Conservation (phyloP, 2,113 vertebrate species). For the Saiga tatarica region DNA sequence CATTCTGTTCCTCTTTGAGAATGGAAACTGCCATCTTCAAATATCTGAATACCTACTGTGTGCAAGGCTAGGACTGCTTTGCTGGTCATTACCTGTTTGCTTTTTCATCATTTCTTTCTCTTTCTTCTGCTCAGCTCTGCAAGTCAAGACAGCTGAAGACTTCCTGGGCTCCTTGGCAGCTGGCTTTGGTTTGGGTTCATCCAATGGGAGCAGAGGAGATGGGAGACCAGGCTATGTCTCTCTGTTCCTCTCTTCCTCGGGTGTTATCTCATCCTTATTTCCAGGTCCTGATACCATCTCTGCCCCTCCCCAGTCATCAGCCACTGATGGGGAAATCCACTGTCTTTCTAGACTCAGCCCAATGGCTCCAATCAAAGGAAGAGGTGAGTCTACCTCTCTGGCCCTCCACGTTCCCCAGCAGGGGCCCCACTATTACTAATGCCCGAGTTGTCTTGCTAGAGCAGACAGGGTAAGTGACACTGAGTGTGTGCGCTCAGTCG, state of each 20-base stretch:
- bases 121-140: background rate
- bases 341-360: background rate
- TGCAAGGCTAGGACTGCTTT: background rate
- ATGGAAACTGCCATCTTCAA: background rate
- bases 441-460: background rate
- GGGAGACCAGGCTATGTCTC: background rate
- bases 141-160: accelerated
- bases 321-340: background rate
- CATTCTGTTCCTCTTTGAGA: background rate
- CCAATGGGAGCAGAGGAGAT: background rate
- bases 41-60: background rate
- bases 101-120: accelerated
- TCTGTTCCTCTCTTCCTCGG: background rate
- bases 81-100: background rate
- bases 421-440: background rate
- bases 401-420: background rate
- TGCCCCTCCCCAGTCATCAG: background rate
- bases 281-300: background rate
- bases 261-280: background rate
- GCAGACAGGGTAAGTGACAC: background rate
- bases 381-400: too few relatives aligned
- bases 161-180: background rate
- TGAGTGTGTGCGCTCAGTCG: background rate
- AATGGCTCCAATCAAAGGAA: background rate
- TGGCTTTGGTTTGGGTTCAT: background rate